Base-by-base conservation (phyloP, 2,113 vertebrate genomes). In the Anarrhichthys ocellatus region DNA sequence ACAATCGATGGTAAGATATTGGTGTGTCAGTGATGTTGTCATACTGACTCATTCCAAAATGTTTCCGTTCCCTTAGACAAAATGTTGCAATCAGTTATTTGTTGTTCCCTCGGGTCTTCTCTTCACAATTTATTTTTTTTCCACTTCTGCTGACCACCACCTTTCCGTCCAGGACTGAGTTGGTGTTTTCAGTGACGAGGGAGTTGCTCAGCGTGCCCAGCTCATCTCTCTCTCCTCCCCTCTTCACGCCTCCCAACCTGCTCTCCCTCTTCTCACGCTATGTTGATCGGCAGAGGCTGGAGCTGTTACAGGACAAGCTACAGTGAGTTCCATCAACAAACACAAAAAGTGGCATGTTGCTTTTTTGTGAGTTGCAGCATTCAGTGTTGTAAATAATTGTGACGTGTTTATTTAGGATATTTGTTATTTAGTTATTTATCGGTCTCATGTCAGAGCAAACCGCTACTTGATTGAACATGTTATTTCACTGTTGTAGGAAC, bases 181-280 rank as follows among this genome's bases (percentile, higher is more conserved):
- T 98, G 94, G 97, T 98, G 95, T 97, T 97, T 75, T 94, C 96
- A 29, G 97, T 97, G 5, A 97, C 96, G 1, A 92, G 96, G 91
- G 97, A 98, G 93, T 93, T 98, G 76, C 93, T 98, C 64, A 96
- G 93, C 46, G 92, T 97, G 52, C 97, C 98, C 17, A 90, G 95
- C 66, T 94, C 94, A 0, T 95, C 95, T 24, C 90, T 98, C 42
- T 96, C 97, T 5, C 94, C 97, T 52, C 97, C 97, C 0, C 79
- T 97, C 85, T 96, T 97, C 82, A 96, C 94, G 13, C 98, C 98
- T 24, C 94, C 96, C 32, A 98, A 98, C 94, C 85, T 98, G 7
- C 89, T 96, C n/a, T 96, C 97, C 36, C 96, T 99, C 75, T 97
- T 99, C 87, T 98, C 98, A 8, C 97, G 97, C 78, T 98, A 98